phyloP scores from a whole-genome alignment of 2,797 vertebrate species.

The Rhodeus uyekii region DNA sequence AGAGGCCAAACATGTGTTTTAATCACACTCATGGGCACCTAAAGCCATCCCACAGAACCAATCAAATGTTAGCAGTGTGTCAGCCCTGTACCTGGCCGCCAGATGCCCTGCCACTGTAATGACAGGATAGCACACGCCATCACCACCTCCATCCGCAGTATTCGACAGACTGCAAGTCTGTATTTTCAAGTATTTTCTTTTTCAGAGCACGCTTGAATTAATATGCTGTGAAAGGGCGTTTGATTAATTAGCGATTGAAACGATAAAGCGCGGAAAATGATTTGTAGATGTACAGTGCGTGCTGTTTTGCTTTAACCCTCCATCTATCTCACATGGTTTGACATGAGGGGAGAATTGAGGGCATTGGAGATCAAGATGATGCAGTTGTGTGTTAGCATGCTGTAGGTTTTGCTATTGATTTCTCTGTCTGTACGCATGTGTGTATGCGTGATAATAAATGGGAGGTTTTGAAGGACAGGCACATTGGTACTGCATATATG shows the following conservation, averaged over 20 bases:
- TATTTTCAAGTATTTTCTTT: background rate
- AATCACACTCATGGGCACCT: constrained; percentile 15
- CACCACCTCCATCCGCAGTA: background rate
- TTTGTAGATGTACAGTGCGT: constrained; percentile 37
- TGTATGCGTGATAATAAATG: background rate
- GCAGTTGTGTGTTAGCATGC: background rate
- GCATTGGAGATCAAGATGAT: constrained; percentile 6
- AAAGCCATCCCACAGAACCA: constrained; percentile 31
- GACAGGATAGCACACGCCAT: background rate
- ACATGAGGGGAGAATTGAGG: constrained; percentile 15
- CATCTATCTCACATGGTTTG: constrained; percentile 29
- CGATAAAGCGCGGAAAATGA: constrained; percentile 31
- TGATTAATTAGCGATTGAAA: constrained; percentile 50
- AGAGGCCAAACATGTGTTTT: constrained; percentile 20
- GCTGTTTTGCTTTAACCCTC: constrained; percentile 29
- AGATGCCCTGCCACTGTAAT: background rate
- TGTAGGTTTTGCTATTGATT: constrained; percentile 35
- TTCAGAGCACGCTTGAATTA: constrained; percentile 19
- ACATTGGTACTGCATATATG: background rate
- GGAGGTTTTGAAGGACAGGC: constrained; percentile 7
- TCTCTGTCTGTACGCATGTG: constrained; percentile 6
- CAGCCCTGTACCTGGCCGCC: background rate
- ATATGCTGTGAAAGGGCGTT: constrained; percentile 42
- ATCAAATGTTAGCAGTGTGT: constrained; percentile 27
- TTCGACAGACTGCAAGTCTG: background rate